A percentile compares a stretch with the other conserved stretches of the same genome.
Conservation (phyloP, 2,888 invertebrate genomes). For the Stegana nigrithorax region DNA sequence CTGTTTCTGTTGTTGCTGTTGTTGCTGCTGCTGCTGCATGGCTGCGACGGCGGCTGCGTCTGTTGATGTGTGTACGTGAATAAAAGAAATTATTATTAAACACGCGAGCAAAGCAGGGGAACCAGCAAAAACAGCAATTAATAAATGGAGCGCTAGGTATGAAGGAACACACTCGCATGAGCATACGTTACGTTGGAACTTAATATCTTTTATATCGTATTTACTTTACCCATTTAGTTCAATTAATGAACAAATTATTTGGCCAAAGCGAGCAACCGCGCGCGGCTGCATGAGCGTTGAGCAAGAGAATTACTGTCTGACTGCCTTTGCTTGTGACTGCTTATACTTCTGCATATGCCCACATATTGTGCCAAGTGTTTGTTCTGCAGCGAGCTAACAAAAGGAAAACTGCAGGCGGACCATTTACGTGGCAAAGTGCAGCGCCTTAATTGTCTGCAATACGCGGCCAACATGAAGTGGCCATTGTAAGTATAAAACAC, state of each 20-base stretch:
- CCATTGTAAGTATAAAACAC: too few species aligned
- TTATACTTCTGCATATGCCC: too few species aligned
- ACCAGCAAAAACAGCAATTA: neutral
- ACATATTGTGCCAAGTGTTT: slow-evolving; percentile 54
- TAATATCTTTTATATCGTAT: slow-evolving; percentile 37
- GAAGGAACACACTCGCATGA: neutral
- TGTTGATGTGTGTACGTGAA: slow-evolving; percentile 44
- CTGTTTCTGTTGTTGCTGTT: slow-evolving; percentile 12
- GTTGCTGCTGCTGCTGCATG: neutral
- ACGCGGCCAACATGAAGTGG: too few species aligned
- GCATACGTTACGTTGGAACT: slow-evolving; percentile 37
- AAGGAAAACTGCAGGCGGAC: too few species aligned
- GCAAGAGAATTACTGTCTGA: too few species aligned
- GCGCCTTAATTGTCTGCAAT: too few species aligned
- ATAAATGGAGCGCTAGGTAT: slow-evolving; percentile 2
- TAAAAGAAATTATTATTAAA: slow-evolving; percentile 45
- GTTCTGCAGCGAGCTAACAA: too few species aligned
- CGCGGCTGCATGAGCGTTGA: too few species aligned
- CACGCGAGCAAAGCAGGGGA: slow-evolving; percentile 37
- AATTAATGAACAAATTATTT: too few species aligned
- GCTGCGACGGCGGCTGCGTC: neutral
- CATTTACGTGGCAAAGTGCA: too few species aligned
- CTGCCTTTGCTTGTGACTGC: too few species aligned
- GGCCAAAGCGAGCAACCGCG: too few species aligned
- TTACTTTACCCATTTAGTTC: slow-evolving; percentile 44